Evolutionary conservation across 2,113 vertebrate genomes (phyloP).

Genomic region (Furnarius figulus): DNA sequence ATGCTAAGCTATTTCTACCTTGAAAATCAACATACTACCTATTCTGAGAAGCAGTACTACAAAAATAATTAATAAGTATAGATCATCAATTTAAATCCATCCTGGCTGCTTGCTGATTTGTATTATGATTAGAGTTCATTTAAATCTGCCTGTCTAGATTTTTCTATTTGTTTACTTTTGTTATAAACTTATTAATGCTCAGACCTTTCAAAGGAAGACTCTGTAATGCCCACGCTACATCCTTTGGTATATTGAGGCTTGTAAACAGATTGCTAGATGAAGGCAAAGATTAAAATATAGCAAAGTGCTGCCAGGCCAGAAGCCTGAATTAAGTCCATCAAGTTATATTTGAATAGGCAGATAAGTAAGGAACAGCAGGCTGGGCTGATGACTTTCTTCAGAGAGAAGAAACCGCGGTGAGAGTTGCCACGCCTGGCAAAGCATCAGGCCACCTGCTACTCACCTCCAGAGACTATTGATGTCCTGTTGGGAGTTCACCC

Average conservation of each 20-base stretch:
- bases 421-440: conserved; percentile 27
- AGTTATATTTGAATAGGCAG: conserved; percentile 45
- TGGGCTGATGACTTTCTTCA: conserved; percentile 34
- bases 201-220: neutral
- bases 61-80: neutral
- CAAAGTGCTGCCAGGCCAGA: conserved; percentile 6
- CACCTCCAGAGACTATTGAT: neutral
- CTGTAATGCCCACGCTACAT: neutral
- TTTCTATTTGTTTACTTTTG: neutral
- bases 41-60: neutral
- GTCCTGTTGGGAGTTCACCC: neutral
- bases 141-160: neutral
- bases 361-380: conserved; percentile 45
- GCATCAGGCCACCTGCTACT: conserved; percentile 47
- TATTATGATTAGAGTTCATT: neutral
- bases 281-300: conserved; percentile 36
- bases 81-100: neutral
- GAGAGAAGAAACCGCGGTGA: neutral
- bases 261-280: conserved; percentile 25
- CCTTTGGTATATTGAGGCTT: neutral
- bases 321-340: conserved; percentile 51
- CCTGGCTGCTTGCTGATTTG: neutral
- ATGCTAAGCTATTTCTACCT: neutral
- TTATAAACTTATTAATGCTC: neutral
- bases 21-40: neutral